A percentile compares a stretch with the other conserved stretches of the same genome.
Evolutionary conservation across 2,113 vertebrate genomes (phyloP).

Genomic region (Mustela nigripes): DNA sequence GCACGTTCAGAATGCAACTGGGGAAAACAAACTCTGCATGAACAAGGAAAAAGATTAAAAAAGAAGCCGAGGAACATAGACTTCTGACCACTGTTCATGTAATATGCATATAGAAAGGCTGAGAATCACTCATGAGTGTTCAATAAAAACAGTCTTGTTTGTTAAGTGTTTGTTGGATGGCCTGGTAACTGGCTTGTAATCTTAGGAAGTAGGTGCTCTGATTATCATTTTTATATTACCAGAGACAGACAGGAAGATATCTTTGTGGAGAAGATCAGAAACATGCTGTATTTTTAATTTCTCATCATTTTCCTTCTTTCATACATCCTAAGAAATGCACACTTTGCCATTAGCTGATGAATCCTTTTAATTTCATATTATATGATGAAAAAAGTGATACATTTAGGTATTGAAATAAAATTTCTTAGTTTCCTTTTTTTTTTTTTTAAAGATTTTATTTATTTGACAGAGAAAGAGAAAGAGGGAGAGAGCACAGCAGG

Average conservation of each 20-base stretch:
- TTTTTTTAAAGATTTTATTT: too few relatives aligned
- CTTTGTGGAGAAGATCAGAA: neutral
- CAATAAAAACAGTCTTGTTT: neutral
- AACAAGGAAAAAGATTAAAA: neutral
- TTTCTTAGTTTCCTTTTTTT: neutral
- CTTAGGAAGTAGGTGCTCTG: neutral
- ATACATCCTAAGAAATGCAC: neutral
- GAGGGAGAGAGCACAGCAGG: too few relatives aligned
- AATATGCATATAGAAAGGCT: neutral
- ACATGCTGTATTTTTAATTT: neutral
- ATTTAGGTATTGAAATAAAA: constrained; percentile 23
- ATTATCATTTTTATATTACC: neutral
- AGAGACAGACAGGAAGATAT: neutral
- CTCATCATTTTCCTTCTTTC: neutral
- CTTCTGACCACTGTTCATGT: neutral
- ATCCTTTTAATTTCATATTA: neutral
- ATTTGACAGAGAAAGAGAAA: too few relatives aligned
- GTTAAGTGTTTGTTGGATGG: rapidly evolving
- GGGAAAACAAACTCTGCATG: neutral
- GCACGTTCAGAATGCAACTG: neutral
- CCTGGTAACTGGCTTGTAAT: neutral
- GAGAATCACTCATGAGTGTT: neutral
- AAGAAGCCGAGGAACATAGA: neutral
- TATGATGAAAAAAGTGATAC: neutral
- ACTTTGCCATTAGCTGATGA: neutral